Base-by-base conservation (phyloP, 2,888 invertebrate species). In the Sabatieria punctata region DNA sequence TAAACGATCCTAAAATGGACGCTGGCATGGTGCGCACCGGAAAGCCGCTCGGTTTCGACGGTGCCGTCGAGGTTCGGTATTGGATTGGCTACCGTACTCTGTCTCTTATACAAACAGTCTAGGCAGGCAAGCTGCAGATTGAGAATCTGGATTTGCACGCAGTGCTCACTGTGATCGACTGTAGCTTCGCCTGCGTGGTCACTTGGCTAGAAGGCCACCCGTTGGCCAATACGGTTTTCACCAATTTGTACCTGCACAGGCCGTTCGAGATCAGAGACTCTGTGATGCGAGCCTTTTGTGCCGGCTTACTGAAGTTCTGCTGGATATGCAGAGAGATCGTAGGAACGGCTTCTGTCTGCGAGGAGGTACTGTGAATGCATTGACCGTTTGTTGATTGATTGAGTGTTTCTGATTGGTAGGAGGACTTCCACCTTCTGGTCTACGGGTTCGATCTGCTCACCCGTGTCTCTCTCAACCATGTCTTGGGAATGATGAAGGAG, bases 1-100 rank as follows among this genome's bases (percentile, higher is more conserved):
- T 97, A 85, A 95, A 95, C 95, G 95, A 97, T 66, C 93, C 95
- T 0, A 97, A 95, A 74, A 97, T 97, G 95, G 97, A 97, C 73
- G 89, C 91, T 1, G 95, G 95, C 4, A 91, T 95, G 88, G 72
- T 85, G 53, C 89, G 88, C 23, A 24, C 46, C 25, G 24, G 37
- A 4, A 18, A 40, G 8, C 30, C 37, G 2, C 30, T 49, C 2
- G 45, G 43, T 13, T 46, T 52, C 35, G 41, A 49, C 33, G 13
- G 18, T 6, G 25, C 42, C 18, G 27, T 26, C 22, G 6, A 43
- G 36, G 18, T 23, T 27, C 11, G 8, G 1, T n/a, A 18, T 43
- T 43, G 6, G 24, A 3, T 22, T 19, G 2, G 46, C 41, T 8
- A 26, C 26, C 18, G 26, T 15, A 35, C 15, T 24, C 13, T 11